Base-by-base conservation (phyloP, 1,140 invertebrate species). In the Tribolium castaneum region DNA sequence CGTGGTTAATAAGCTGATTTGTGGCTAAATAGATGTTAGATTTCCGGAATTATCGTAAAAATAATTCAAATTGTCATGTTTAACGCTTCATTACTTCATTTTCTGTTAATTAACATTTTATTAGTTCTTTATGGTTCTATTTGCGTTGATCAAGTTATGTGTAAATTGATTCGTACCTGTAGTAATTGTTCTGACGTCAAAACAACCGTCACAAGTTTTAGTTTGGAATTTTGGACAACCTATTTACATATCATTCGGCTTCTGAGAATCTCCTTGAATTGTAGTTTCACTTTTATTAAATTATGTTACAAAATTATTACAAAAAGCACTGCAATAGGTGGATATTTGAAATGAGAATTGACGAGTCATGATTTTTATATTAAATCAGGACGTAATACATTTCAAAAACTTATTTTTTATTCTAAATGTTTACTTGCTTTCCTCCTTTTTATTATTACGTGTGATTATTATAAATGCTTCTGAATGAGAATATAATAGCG, bases 1-100 rank as follows among this genome's bases (percentile, higher is more conserved):
- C 59, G 56, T 62, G 56, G 3, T 30, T 66, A 66, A 66, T 66
- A 35, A 66, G 30, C 30, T 66, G 59, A 66, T 66, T 66, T 66
- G 59, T 30, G 34, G 6, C 25, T 22, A 35, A 12, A 35, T 12
- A 35, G n/a, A 9, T 34, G n/a, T 66, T 35, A 66, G 10, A 35
- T 66, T 35, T 66, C 59, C 59, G 59, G 30, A 66, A 12, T 35
- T 66, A 66, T n/a, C n/a, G n/a, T 66, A 25, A 30, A 30, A 30
- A 30, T 30, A 66, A 66, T 66, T 35, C 35, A 66, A 35, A 66
- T 66, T 66, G 59, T 35, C 59, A 66, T 66, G 34, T 66, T 66
- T 66, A 35, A 66, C 56, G 59, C 30, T 35, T 35, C 59, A 35
- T 66, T 66, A 66, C 25, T 66, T 7, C n/a, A 66, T 34, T 30